These are phyloP conservation scores for Atopsyche davidsoni DNA, from an alignment of 1,140 invertebrate species.

Conservation along the genomic window DNA sequence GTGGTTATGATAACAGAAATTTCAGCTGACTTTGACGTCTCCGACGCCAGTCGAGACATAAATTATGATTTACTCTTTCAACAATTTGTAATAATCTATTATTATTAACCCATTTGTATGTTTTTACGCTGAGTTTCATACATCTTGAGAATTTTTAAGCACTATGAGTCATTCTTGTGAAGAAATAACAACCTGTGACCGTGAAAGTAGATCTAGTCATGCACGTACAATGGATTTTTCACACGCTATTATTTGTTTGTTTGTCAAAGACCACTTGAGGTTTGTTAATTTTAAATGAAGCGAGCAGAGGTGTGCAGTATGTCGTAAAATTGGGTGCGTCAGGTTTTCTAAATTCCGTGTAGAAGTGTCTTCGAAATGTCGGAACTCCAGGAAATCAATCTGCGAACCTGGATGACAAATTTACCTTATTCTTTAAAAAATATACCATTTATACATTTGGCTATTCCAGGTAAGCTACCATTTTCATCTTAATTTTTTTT, in stretches of 20 bases:
- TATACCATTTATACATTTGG: slow-evolving; percentile 61
- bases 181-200: no score
- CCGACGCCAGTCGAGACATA: no score
- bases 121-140: no score
- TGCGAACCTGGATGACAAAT: slow-evolving; percentile 67
- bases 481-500: slow-evolving; percentile 16
- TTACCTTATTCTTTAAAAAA: slow-evolving; percentile 52
- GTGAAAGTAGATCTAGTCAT: background rate
- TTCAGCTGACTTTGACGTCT: no score
- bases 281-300: background rate
- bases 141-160: no score
- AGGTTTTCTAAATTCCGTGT: background rate
- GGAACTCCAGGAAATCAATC: slow-evolving; percentile 41
- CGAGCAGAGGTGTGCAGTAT: no score
- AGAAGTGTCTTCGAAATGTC: slow-evolving; percentile 19
- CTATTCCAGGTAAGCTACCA: slow-evolving; percentile 61
- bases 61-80: no score
- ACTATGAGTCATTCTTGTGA: no score
- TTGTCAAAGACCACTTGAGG: background rate
- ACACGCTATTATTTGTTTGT: background rate
- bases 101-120: no score
- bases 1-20: no score
- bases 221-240: background rate
- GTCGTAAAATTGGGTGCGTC: no score
- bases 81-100: no score